These are phyloP conservation scores for Actinostola sp. DNA, from an alignment of 92 coral and sea anemone species.

Conservation along the genomic window DNA sequence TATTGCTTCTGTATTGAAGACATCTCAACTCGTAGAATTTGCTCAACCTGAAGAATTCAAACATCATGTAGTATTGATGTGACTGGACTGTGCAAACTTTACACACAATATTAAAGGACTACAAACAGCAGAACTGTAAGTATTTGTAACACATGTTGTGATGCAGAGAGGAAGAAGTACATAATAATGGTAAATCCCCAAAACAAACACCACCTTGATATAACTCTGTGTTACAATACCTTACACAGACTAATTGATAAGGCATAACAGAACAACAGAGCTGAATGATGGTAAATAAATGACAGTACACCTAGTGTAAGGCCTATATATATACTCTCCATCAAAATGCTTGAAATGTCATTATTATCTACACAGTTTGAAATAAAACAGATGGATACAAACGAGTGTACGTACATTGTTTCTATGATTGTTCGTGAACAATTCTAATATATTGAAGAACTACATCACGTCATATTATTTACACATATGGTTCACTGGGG, in stretches of 20 bases:
- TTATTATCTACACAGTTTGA: too few relatives aligned
- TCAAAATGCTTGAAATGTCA: too few relatives aligned
- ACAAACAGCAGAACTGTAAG: not conserved
- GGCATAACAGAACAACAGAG: conserved; percentile 9
- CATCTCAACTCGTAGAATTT: conserved; percentile 97
- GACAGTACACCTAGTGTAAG: too few relatives aligned
- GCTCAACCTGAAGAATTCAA: conserved; percentile 72
- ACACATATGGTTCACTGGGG: not conserved
- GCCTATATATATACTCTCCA: too few relatives aligned
- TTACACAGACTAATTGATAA: conserved; percentile 24
- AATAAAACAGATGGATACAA: too few relatives aligned
- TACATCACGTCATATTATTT: not conserved
- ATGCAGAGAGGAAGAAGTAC: conserved; percentile 48
- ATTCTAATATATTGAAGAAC: not conserved
- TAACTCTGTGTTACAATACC: conserved; percentile 27
- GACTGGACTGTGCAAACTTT: too few relatives aligned
- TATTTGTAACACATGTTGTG: conserved; percentile 29
- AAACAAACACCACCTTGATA: conserved; percentile 41
- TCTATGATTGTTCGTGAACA: too few relatives aligned
- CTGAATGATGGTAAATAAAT: not conserved
- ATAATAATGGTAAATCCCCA: conserved; percentile 24
- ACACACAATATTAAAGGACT: not conserved
- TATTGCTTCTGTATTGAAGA: conserved; percentile 94
- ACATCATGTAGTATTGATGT: not conserved
- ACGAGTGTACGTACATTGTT: too few relatives aligned